Evolutionary conservation across 2,113 vertebrate species (phyloP).

Genomic region (Eulemur rufifrons): DNA sequence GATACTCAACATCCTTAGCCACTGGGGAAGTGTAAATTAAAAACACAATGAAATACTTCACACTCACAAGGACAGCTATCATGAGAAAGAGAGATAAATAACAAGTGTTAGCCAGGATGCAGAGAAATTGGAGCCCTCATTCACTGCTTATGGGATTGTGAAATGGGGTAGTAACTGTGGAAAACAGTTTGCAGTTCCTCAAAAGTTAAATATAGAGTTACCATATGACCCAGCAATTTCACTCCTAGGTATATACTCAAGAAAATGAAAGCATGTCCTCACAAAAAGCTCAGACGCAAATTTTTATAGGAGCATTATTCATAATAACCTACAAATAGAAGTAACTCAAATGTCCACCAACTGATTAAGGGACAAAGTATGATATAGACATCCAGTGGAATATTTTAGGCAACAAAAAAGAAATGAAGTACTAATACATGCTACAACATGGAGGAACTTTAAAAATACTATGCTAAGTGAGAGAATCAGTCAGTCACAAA

Average conservation of each 20-base stretch:
- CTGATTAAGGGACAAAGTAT: neutral
- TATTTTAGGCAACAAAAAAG: conserved; percentile 1
- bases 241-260: neutral
- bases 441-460: neutral
- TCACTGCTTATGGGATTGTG: neutral
- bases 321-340: neutral
- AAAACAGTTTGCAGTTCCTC: neutral
- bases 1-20: neutral
- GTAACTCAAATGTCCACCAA: neutral
- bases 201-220: neutral
- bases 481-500: neutral
- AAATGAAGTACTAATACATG: neutral
- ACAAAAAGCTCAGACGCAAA: neutral
- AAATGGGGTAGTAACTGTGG: neutral
- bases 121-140: neutral
- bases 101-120: neutral
- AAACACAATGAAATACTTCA: neutral
- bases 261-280: neutral
- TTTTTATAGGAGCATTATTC: conserved; percentile 15
- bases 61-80: neutral
- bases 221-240: neutral
- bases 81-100: neutral
- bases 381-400: neutral
- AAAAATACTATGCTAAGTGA: conserved; percentile 1
- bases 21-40: neutral